A percentile compares a stretch with the other conserved stretches of the same genome.
Conservation (phyloP, 92 coral and sea anemone genomes). For the Siderastrea radians region DNA sequence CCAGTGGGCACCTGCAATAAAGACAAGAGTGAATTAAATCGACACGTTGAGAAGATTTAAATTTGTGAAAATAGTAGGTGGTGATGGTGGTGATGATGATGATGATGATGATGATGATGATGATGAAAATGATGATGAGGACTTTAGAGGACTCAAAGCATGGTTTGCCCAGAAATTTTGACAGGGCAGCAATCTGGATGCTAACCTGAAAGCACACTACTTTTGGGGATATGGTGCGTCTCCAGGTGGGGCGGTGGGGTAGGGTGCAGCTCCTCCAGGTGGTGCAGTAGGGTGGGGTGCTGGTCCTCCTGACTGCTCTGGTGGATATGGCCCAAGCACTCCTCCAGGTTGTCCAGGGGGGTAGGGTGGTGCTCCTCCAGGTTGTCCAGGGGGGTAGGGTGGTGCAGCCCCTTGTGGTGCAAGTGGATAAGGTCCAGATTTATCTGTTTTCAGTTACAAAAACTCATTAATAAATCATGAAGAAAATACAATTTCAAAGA, state of each 20-base stretch:
- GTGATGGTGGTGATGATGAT: no score
- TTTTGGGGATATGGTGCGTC: background rate
- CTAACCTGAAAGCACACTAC: no score
- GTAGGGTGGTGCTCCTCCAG: slow-evolving; percentile 15
- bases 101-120: no score
- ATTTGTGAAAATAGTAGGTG: no score
- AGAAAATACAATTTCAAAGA: background rate
- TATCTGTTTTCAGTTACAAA: background rate
- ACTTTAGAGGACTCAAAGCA: no score
- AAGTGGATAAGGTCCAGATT: background rate
- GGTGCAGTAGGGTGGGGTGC: slow-evolving; percentile 54
- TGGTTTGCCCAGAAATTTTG: no score
- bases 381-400: slow-evolving; percentile 60
- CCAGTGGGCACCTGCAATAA: no score
- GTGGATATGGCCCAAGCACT: background rate
- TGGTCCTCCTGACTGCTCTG: slow-evolving; percentile 17
- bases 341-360: background rate
- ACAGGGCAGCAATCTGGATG: no score
- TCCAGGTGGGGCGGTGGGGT: background rate
- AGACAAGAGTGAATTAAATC: no score
- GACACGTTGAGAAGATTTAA: no score
- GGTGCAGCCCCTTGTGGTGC: slow-evolving; percentile 12
- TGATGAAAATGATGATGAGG: no score
- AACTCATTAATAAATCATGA: background rate
- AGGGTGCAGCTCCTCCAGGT: slow-evolving; percentile 19